phyloP scores from a whole-genome alignment of 1,140 invertebrate genomes.

The Zaprionus nigranus region DNA sequence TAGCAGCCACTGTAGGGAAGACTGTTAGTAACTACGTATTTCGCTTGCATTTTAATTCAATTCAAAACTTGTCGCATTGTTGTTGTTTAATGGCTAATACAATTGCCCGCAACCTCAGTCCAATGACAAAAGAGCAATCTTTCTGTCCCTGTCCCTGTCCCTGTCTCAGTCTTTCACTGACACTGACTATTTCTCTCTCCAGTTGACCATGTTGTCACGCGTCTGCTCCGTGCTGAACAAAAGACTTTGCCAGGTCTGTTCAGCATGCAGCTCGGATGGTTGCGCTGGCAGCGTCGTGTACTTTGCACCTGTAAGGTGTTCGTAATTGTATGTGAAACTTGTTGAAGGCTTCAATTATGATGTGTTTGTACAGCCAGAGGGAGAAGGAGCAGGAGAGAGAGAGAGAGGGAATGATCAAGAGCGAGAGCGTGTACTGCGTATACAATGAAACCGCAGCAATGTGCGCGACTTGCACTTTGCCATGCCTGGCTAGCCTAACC shows the following conservation, averaged over 20 bases:
- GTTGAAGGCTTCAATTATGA: slow-evolving; percentile 82
- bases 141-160: neutral
- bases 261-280: neutral
- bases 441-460: slow-evolving; percentile 55
- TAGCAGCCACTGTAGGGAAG: neutral
- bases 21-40: neutral
- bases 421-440: neutral
- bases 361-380: slow-evolving; percentile 54
- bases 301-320: slow-evolving; percentile 67
- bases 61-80: slow-evolving; percentile 14
- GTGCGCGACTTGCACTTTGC: slow-evolving; percentile 63
- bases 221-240: slow-evolving; percentile 12
- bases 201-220: slow-evolving; percentile 18
- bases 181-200: neutral
- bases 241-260: neutral
- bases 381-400: neutral
- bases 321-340: slow-evolving; percentile 81
- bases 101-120: slow-evolving; percentile 34
- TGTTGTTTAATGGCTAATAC: slow-evolving; percentile 46
- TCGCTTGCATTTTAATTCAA: slow-evolving; percentile 11
- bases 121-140: slow-evolving; percentile 14
- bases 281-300: slow-evolving; percentile 12
- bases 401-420: too few species aligned
- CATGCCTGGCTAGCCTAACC: slow-evolving; percentile 42
- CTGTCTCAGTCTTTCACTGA: neutral